These are phyloP conservation scores for Lateolabrax maculatus DNA, from an alignment of 2,797 vertebrate genomes.

Conservation along the genomic window DNA sequence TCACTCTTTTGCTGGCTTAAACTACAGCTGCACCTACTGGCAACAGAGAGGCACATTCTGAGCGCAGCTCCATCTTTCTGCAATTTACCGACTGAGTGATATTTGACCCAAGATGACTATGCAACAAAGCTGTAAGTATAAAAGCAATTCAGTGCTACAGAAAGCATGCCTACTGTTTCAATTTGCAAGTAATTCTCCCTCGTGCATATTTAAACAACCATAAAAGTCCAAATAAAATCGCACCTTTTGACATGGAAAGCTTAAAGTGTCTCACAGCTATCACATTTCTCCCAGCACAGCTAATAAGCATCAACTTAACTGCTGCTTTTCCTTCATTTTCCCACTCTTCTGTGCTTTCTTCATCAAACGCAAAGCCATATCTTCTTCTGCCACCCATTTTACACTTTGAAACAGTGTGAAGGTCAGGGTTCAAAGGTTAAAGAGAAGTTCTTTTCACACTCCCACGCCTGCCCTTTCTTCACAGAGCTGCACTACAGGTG, in stretches of 20 bases:
- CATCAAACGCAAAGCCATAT: conserved; percentile 64
- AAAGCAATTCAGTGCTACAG: not conserved
- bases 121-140: not conserved
- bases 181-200: conserved; percentile 18
- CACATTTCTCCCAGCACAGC: conserved; percentile 54
- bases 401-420: conserved; percentile 71
- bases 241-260: conserved; percentile 40
- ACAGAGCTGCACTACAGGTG: conserved; percentile 83
- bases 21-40: conserved; percentile 85
- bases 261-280: conserved; percentile 65
- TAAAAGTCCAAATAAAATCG: conserved; percentile 31
- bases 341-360: conserved; percentile 53
- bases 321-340: conserved; percentile 52
- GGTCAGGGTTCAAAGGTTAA: conserved; percentile 83
- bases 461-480: conserved; percentile 74
- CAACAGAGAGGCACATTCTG: conserved; percentile 59
- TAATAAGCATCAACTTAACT: conserved; percentile 63
- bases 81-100: conserved; percentile 11
- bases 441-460: conserved; percentile 83
- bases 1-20: conserved; percentile 65
- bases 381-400: conserved; percentile 76
- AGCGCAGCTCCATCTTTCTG: not conserved
- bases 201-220: conserved; percentile 15
- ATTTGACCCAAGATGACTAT: conserved; percentile 6
- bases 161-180: conserved; percentile 22